Conservation (phyloP, 53 echinoderm and acorn worm genomes). For the Arbacia lixula region DNA sequence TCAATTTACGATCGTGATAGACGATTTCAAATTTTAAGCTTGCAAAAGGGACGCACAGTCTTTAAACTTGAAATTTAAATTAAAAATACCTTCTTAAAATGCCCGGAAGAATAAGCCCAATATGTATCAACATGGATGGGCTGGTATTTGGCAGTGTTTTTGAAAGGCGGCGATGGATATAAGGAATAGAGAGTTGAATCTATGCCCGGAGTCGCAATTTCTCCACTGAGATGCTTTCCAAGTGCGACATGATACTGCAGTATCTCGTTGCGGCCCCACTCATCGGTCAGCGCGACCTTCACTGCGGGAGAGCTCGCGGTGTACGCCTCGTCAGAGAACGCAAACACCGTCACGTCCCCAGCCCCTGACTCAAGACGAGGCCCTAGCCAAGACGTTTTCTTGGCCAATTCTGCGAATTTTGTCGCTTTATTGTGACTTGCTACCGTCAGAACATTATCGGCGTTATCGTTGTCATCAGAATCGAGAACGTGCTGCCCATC, state of each 20-base stretch:
- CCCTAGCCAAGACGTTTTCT: constrained; percentile 39
- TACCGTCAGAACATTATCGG: constrained; percentile 45
- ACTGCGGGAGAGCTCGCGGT: constrained; percentile 41
- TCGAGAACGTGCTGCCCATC: no score
- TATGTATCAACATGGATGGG: constrained; percentile 62
- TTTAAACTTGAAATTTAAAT: no score
- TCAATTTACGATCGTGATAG: no score
- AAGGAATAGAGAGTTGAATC: constrained; percentile 16
- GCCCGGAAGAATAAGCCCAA: not conserved
- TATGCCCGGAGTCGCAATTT: constrained; percentile 37
- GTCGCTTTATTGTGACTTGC: constrained; percentile 37
- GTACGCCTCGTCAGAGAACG: constrained; percentile 68
- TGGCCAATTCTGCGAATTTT: constrained; percentile 45
- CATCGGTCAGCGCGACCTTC: constrained; percentile 43
- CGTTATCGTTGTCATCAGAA: no score
- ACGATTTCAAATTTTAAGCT: no score
- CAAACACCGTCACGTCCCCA: constrained; percentile 60
- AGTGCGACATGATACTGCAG: constrained; percentile 69
- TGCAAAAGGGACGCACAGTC: no score
- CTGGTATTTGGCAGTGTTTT: constrained; percentile 50
- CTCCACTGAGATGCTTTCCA: constrained; percentile 21
- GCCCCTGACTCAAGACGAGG: not conserved
- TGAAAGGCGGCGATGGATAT: constrained; percentile 58
- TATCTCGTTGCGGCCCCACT: constrained; percentile 34
- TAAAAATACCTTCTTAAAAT: not conserved